Conservation (phyloP, 1,140 invertebrate species). For the Uloborus diversus region DNA sequence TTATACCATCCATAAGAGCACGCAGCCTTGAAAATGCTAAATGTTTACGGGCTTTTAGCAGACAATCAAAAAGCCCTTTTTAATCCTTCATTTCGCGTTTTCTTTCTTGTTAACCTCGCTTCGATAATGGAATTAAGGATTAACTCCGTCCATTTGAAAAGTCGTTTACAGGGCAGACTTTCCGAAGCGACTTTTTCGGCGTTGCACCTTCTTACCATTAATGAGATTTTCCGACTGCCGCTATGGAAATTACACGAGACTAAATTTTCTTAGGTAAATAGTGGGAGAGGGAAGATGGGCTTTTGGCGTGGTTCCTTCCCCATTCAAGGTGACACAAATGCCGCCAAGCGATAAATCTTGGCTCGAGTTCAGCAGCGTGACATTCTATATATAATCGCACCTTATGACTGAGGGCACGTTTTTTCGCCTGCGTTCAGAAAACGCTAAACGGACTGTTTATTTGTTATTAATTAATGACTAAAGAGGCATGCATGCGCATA, state of each 20-base stretch:
- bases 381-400: constrained; percentile 33
- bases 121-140: constrained; percentile 36
- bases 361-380: constrained; percentile 14
- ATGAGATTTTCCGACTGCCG: constrained; percentile 10
- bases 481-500: no score
- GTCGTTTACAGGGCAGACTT: constrained; percentile 1
- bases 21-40: no score
- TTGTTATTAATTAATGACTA: constrained; percentile 29
- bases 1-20: no score
- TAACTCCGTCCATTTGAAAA: constrained; percentile 10
- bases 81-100: no score
- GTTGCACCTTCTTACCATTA: constrained; percentile 1
- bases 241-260: constrained; percentile 17
- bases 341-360: constrained; percentile 9
- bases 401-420: constrained; percentile 11
- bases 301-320: no score
- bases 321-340: constrained; percentile 22
- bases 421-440: constrained; percentile 2
- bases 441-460: constrained; percentile 22
- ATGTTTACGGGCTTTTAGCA: no score
- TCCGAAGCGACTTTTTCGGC: neutral
- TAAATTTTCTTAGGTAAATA: neutral
- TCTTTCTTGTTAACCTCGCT: no score
- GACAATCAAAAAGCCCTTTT: no score
- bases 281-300: constrained; percentile 3